phyloP scores from a whole-genome alignment of 2,797 vertebrate genomes.

The Cygnus olor region DNA sequence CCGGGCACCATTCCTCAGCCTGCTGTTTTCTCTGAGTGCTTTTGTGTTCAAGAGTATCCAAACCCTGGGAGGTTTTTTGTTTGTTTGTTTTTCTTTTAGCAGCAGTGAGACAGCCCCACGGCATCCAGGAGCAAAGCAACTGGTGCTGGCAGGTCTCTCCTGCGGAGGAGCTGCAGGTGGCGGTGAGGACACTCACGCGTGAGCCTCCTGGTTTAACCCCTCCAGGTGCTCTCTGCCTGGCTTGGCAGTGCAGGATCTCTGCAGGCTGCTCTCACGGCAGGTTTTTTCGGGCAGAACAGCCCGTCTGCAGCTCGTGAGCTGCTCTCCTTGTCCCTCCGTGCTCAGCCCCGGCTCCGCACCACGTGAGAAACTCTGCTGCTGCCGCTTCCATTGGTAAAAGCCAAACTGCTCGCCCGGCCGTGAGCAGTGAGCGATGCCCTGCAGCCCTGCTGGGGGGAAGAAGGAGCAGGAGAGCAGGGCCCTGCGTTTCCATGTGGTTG shows the following conservation, averaged over 20 bases:
- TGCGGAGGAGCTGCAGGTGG: neutral
- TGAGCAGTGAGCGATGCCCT: neutral
- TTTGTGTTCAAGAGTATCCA: neutral
- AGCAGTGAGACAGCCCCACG: neutral
- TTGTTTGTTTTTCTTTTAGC: neutral
- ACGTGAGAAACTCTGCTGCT: neutral
- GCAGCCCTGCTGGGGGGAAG: neutral
- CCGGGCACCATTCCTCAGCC: neutral
- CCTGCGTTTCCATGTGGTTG: fast-evolving
- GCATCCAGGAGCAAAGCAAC: constrained; percentile 11
- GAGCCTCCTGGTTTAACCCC: neutral
- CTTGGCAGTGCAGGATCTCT: neutral
- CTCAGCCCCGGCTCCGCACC: fast-evolving
- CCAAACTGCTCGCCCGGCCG: neutral
- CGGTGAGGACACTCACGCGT: neutral
- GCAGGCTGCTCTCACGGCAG: neutral
- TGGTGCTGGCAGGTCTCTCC: neutral
- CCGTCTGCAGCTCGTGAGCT: too few relatives aligned
- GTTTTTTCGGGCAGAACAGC: too few relatives aligned
- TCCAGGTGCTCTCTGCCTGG: neutral
- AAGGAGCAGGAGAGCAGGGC: neutral
- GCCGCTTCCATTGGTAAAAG: neutral
- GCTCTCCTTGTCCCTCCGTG: too few relatives aligned
- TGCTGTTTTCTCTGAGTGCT: neutral
- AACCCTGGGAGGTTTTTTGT: neutral